Conservation (phyloP, 2,113 vertebrate species). For the Carlito syrichta region DNA sequence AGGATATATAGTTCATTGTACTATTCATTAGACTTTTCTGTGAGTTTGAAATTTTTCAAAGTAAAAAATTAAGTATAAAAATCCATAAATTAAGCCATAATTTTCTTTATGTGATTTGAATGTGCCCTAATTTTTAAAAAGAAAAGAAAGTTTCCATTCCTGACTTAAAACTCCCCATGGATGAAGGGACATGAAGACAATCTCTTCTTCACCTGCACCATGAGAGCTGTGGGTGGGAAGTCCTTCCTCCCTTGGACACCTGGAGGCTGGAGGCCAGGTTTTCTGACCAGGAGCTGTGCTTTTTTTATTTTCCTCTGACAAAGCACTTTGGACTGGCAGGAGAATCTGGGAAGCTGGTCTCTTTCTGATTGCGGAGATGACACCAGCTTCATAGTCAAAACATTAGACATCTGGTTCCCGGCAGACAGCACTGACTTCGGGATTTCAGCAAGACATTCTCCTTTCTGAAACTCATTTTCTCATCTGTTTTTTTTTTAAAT, state of each 20-base stretch:
- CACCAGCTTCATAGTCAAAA: too few relatives aligned
- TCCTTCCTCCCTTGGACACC: neutral
- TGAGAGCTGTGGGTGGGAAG: accelerated
- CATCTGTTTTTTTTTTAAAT: neutral
- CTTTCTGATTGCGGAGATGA: too few relatives aligned
- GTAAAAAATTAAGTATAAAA: neutral
- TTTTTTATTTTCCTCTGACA: neutral
- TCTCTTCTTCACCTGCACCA: accelerated
- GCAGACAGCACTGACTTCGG: neutral
- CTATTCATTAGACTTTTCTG: too few relatives aligned
- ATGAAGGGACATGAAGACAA: accelerated
- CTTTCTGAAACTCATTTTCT: neutral
- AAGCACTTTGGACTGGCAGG: neutral
- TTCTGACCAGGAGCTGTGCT: neutral
- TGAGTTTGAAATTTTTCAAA: neutral
- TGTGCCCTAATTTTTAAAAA: neutral
- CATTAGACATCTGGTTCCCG: too few relatives aligned
- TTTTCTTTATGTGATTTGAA: neutral
- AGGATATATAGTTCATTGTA: neutral
- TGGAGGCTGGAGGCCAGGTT: too few relatives aligned
- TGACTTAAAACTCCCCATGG: too few relatives aligned
- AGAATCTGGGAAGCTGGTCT: neutral
- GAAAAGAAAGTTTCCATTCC: neutral
- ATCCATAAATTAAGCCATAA: neutral
- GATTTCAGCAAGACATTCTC: too few relatives aligned